Conservation (phyloP, 1,140 invertebrate genomes). For the Globodera rostochiensis region DNA sequence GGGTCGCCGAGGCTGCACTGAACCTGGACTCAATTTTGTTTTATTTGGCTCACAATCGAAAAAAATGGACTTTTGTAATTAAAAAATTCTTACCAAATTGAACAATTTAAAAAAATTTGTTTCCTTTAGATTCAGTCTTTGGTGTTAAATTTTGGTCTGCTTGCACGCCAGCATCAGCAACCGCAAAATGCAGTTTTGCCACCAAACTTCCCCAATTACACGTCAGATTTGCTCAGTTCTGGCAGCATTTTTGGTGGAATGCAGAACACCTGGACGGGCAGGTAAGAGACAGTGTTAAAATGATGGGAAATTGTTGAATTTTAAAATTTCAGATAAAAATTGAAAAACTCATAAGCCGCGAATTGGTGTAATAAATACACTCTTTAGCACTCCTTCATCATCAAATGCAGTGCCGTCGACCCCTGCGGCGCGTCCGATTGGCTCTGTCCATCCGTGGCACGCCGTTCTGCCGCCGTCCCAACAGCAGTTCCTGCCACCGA, state of each 20-base stretch:
- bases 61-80: background rate
- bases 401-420: constrained; percentile 9
- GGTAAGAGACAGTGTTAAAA: background rate
- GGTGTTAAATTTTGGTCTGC: background rate
- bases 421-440: background rate
- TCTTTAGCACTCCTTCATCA: constrained; percentile 21
- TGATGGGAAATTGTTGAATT: too few species aligned
- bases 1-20: too few species aligned
- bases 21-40: too few species aligned
- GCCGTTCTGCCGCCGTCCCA: background rate
- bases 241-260: background rate
- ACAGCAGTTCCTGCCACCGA: background rate
- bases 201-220: constrained; percentile 2
- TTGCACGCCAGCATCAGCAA: constrained; percentile 4
- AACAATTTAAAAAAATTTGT: background rate
- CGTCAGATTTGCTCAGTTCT: background rate
- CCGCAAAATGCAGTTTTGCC: background rate
- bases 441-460: background rate
- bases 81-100: background rate
- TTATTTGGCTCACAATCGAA: too few species aligned
- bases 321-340: too few species aligned
- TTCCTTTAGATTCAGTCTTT: background rate
- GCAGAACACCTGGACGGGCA: constrained; percentile 6
- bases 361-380: background rate
- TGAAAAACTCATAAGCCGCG: background rate